Evolutionary conservation across 2,888 invertebrate genomes (phyloP).

Genomic region (Melinopterus prodromus): DNA sequence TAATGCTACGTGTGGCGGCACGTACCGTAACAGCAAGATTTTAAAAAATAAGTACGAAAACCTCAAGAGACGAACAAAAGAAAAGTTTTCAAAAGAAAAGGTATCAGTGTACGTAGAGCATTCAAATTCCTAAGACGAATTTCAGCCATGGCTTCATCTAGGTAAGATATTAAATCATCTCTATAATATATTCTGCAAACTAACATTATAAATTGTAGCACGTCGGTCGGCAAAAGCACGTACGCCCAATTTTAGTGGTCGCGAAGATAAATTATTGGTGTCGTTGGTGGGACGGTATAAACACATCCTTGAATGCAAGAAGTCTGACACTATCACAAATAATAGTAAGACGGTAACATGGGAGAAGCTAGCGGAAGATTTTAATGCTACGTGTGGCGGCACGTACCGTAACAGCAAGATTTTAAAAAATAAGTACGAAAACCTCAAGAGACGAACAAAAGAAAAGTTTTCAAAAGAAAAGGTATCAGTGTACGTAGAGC

Average conservation of each 20-base stretch:
- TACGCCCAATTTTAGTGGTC: neutral
- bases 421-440: conserved; percentile 8
- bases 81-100: conserved; percentile 10
- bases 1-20: neutral
- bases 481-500: neutral
- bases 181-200: neutral
- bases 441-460: neutral
- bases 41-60: conserved; percentile 10
- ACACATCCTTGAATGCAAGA: conserved; percentile 6
- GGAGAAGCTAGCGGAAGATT: conserved; percentile 6
- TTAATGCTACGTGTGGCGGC: neutral
- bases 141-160: neutral
- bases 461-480: conserved; percentile 14
- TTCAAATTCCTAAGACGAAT: neutral
- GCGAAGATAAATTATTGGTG: neutral
- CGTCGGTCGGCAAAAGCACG: neutral
- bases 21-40: neutral
- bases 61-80: neutral
- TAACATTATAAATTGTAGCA: neutral
- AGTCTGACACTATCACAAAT: neutral
- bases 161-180: neutral
- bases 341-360: neutral
- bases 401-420: neutral
- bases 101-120: neutral
- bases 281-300: conserved; percentile 5